Base-by-base conservation (phyloP, 2,113 vertebrate species). In the Siphamia tubifer region DNA sequence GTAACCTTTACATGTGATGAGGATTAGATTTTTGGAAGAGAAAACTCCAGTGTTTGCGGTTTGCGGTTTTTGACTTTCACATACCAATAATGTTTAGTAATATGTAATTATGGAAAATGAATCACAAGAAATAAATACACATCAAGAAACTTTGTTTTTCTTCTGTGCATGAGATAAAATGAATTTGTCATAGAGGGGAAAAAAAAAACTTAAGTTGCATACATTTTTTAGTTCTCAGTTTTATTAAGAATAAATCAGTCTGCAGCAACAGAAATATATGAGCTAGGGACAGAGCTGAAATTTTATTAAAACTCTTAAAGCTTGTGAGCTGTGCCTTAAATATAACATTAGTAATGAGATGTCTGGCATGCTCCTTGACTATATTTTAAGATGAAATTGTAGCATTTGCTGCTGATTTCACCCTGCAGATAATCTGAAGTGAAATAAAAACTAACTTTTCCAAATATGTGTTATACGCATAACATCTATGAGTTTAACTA, bases 21-120 rank as follows among this genome's bases (percentile, higher is more conserved):
- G 39, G 31, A 38, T 78, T 57, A 61, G 75, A 73, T 78, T 76
- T 68, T 58, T 81, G 71, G 16, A 68, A 70, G 27, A 72, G 17
- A 21, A 67, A 80, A 52, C 54, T 79, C 80, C 49, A 69, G 5
- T n/a, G n/a, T n/a, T n/a, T n/a, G n/a, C n/a, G n/a, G n/a, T n/a
- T n/a, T n/a, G n/a, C n/a, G n/a, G 58, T 17, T 32, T 47, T 27
- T 88, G 79, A 69, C 68, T 63, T 78, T 88, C 57, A 70, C 75
- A 78, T 60, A 66, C 53, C 53, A 71, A 25, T 8, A 53, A 58
- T 68, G 74, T 39, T 65, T 63, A 69, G n/a, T n/a, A n/a, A 64
- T 56, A 47, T 57, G 38, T 68, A 74, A 79, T 68, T 75, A 83
- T 84, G 77, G 70, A 68, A 68, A 76, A 74, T 65, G 68, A 83